Evolutionary conservation across 2,888 invertebrate genomes (phyloP), one percentile per base, ranked within the genome.

Genomic region (Gasteruption jaculator): DNA sequence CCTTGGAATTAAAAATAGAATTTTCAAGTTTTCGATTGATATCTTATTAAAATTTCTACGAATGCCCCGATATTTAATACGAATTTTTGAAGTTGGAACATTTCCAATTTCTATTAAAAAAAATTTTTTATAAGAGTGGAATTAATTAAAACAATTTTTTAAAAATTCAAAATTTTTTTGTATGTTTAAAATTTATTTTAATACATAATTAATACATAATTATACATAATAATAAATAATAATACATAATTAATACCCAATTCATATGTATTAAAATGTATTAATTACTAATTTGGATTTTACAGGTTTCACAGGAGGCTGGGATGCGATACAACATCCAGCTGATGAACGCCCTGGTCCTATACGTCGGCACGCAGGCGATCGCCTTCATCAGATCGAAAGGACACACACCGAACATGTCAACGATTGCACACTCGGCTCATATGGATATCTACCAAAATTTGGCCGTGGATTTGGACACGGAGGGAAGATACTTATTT

Each of bases 361-460:
- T 99, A 58, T 96, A 99, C 68, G 97, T 99, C 41, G 99, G 99
- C 24, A 92, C 91, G 0, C 93, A 95, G 72, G 97, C 97, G 4
- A 97, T 99, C 57, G 80, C 84, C 3, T 82, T 86, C 65, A 93
- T 99, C 50, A 82, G 95, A 46, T 83, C 82, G 58, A 95, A 95
- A 72, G 88, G 91, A 32, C 86, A 87, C 58, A 86, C 91, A 2
- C 95, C 96, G 1, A 95, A 88, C 65, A 94, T 95, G 85, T 85
- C 91, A 30, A 96, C 95, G n/a, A 96, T 99, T 50, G 91, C 94
- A 1, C 96, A 97, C 70, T 94, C 95, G 21, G 89, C 97, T 1
- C 97, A 95, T 71, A 99, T 99, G 96, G 99, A 99, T 71, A 97
- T 99, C 56, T 99, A 99, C 80, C 97, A 99, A 75, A 97, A 96